Evolutionary conservation across 1,140 invertebrate genomes (phyloP).

Genomic region (Formica selysi): DNA sequence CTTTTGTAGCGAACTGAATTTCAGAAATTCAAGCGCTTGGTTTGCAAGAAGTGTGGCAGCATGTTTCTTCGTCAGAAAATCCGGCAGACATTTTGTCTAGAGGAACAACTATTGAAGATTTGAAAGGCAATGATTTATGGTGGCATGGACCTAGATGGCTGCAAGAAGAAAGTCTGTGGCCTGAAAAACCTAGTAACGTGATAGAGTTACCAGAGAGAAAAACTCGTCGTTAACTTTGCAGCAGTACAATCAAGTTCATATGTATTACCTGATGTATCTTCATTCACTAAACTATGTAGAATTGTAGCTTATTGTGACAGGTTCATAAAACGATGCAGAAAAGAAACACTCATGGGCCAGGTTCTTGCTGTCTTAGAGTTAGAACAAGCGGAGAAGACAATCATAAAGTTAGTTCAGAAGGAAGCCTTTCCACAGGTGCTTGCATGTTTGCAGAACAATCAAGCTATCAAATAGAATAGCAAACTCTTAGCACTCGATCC

Average conservation of each 20-base stretch:
- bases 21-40: background rate
- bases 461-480: no score
- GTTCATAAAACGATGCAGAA: no score
- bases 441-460: no score
- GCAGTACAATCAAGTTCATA: background rate
- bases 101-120: background rate
- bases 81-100: background rate
- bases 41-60: background rate
- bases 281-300: background rate
- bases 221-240: background rate
- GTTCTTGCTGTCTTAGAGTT: no score
- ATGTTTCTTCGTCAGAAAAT: background rate
- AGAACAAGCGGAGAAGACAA: no score
- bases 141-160: background rate
- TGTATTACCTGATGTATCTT: background rate
- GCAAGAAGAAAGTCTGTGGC: background rate
- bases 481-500: background rate
- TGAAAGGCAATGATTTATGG: background rate
- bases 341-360: no score
- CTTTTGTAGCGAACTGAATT: background rate
- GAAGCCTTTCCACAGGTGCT: no score
- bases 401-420: no score
- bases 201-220: background rate
- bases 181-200: background rate
- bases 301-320: no score